Base-by-base conservation (phyloP, 1,140 invertebrate genomes). In the Platorchestia sp. region DNA sequence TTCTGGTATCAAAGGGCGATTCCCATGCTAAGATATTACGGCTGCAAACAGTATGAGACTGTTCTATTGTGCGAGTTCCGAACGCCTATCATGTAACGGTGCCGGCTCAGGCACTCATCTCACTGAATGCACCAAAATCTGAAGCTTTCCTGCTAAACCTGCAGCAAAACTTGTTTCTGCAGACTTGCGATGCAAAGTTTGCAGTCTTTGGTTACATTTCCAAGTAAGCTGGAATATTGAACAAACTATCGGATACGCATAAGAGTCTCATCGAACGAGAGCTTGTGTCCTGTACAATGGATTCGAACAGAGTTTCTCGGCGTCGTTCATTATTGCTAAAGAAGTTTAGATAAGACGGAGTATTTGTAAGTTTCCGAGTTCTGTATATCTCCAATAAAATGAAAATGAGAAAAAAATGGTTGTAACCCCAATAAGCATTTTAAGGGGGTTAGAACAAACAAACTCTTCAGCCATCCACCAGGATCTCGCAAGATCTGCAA, bases 1-100 rank as follows among this genome's bases (percentile, higher is more conserved):
- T 93, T 45, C 91, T 93, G 45, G 91, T 93, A 93, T 93, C 91
- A 93, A 93, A 93, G 91, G 91, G 91, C 45, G 91, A 93, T 93
- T 93, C 91, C 91, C 91, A 93, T 93, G 91, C 91, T 93, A 93
- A 93, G 91, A 93, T 93, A 93, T 93, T 93, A 93, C 91, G 91
- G 91, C 91, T 93, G 91, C 91, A 93, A 93, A 93, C 91, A 93
- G 91, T 93, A 93, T 93, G 91, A 47, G 91, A 45, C 91, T 93
- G 91, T 93, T 93, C 91, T 93, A 93, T 93, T 93, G 91, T 93
- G 91, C 91, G 91, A 93, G 91, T 93, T 93, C 44, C 87, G 91
- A 93, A 93, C 91, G 91, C 91, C 91, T 93, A 93, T 93, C 91
- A 45, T 93, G 91, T 93, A 93, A 93, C 91, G 91, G 43, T 44